phyloP scores from a whole-genome alignment of 2,113 vertebrate genomes.

The Edolisoma coerulescens region DNA sequence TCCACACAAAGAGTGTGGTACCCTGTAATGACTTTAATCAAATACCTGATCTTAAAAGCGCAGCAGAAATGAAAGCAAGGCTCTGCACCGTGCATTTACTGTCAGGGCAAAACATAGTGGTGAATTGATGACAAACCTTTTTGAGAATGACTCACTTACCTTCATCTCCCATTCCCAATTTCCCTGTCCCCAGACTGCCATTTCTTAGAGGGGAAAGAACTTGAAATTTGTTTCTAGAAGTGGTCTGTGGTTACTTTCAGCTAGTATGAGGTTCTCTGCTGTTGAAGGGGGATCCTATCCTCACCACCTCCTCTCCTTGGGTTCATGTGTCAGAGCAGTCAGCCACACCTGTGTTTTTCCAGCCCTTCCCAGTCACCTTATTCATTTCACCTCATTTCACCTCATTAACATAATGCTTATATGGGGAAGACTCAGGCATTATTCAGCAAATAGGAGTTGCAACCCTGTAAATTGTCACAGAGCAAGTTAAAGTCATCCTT shows the following conservation, averaged over 20 bases:
- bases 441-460: background rate
- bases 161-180: background rate
- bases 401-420: background rate
- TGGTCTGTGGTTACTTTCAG: background rate
- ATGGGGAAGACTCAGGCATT: background rate
- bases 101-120: background rate
- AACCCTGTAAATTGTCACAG: background rate
- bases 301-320: background rate
- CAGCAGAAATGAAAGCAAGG: background rate
- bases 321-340: background rate
- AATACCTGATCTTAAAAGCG: background rate
- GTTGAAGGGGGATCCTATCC: background rate
- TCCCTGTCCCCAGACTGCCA: background rate
- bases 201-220: background rate
- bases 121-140: background rate
- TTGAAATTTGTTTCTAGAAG: background rate
- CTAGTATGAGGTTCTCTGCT: background rate
- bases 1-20: background rate
- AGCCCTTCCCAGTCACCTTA: background rate
- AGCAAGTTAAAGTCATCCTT: background rate
- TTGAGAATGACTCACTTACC: background rate
- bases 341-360: background rate
- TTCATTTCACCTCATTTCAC: background rate
- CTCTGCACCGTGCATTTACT: background rate
- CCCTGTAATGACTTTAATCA: background rate